Evolutionary conservation across 2,888 invertebrate genomes (phyloP), one percentile per base, ranked within the genome.

Genomic region (Abrostola triplasia): DNA sequence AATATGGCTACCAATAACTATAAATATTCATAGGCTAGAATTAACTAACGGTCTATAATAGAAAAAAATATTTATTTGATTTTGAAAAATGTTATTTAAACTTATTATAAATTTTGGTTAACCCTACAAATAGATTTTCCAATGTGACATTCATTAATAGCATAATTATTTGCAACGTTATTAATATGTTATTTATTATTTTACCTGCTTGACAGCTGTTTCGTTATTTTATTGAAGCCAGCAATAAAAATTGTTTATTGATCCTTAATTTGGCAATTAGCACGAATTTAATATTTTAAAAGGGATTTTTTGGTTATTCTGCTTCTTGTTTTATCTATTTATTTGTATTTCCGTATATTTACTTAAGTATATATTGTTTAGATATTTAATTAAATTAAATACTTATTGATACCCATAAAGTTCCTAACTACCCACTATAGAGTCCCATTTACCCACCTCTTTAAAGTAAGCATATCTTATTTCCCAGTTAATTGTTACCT

Each of bases 101-200:
- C 41, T 4, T 12, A 36, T 44, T 47, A 41, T 44, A 13, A 24
- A 59, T 24, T 11, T 62, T 42, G 6, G 8, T 11, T 38, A 61
- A 42, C 42, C 52, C 49, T 38, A 52, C 44, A 48, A 12, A 36
- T 57, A 38, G 24, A 57, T 41, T 50, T 68, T n/a, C 62, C 66
- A 77, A 77, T 73, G 74, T 77, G 80, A 80, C 74, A 77, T 80
- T 80, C 36, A 64, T 77, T 80, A 80, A 42, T 35, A 56, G 42
- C 24, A 5, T 44, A 36, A 36, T 36, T 50, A 7, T 50, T 6
- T 52, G 38, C 24, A 6, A 40, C 55, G 35, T 57, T 61, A 62
- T 50, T 49, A 60, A 70, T 38, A 12, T 1, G 36, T 44, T 40
- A 37, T 38, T 54, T 58, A 52, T 53, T 6, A 44, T n/a, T 58